Conservation (phyloP, 2,113 vertebrate genomes). For the Eclectus roratus region DNA sequence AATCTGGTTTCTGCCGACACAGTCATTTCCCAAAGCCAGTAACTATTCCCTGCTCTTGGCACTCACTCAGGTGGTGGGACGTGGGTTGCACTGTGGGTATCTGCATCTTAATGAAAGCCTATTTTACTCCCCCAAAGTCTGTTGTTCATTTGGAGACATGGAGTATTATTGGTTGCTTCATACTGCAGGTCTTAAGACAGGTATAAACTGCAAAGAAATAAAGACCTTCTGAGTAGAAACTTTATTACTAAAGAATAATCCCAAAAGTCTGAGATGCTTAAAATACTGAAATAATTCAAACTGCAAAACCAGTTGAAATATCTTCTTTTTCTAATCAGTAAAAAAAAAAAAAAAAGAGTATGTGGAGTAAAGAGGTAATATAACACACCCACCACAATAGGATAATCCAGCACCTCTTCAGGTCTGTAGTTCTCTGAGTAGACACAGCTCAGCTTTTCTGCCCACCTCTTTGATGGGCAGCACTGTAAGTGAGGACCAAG, state of each 20-base stretch:
- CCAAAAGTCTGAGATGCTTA: not conserved
- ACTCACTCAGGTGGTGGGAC: not conserved
- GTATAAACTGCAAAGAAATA: not conserved
- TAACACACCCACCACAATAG: not conserved
- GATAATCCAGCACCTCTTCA: not conserved
- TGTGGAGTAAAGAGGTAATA: not conserved
- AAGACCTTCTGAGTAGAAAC: not conserved
- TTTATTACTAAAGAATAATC: not conserved
- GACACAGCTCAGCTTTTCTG: not conserved
- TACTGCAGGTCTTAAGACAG: not conserved
- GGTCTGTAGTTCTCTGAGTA: not conserved
- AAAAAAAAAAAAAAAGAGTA: not conserved
- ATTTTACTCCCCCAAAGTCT: not conserved
- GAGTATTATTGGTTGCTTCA: not conserved
- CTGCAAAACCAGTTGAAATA: not conserved
- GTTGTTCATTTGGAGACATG: not conserved
- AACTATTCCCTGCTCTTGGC: conserved; percentile 37
- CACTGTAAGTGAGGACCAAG: not conserved
- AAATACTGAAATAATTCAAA: not conserved
- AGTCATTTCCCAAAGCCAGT: not conserved
- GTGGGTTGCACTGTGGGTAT: not conserved
- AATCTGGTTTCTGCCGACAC: conserved; percentile 19
- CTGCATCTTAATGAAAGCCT: conserved; percentile 3
- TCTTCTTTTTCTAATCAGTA: not conserved
- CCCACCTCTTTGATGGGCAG: not conserved